These are phyloP conservation scores for Ephestia elutella DNA, from an alignment of 1,140 invertebrate genomes.

Conservation along the genomic window DNA sequence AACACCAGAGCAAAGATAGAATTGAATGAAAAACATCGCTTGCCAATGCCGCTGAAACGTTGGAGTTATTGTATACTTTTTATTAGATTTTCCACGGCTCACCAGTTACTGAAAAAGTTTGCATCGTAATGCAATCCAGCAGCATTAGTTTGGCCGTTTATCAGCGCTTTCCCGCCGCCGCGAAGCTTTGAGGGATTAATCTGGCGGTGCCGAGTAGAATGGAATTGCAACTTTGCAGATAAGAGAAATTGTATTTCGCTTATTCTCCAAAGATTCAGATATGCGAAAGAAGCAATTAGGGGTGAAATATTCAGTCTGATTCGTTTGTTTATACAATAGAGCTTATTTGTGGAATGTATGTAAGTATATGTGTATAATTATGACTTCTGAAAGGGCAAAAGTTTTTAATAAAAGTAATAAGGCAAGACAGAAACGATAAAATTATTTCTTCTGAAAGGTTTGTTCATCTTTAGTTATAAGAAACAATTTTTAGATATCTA, in stretches of 20 bases:
- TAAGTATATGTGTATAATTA: too few species aligned
- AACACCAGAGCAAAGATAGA: background rate
- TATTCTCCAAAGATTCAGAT: conserved; percentile 1
- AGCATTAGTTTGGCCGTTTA: conserved; percentile 67
- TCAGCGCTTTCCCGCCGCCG: conserved; percentile 44
- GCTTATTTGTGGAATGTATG: too few species aligned
- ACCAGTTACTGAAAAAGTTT: conserved; percentile 66
- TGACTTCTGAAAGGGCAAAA: too few species aligned
- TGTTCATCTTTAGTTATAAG: too few species aligned
- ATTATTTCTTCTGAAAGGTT: too few species aligned
- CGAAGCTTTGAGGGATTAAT: conserved; percentile 68
- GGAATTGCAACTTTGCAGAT: conserved; percentile 27
- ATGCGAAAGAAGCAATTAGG: background rate
- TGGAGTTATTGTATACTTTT: conserved; percentile 60
- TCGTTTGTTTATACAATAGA: background rate
- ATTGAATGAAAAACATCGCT: background rate
- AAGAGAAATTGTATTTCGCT: conserved; percentile 10
- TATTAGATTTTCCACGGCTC: conserved; percentile 46
- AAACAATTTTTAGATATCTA: too few species aligned
- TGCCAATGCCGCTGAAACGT: conserved; percentile 22
- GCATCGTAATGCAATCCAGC: conserved; percentile 67
- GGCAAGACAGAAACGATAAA: too few species aligned
- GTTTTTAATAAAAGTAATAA: too few species aligned
- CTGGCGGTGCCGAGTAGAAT: conserved; percentile 38
- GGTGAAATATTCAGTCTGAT: background rate